phyloP scores from a whole-genome alignment of 1,140 invertebrate species.

The Teleopsis dalmanni region DNA sequence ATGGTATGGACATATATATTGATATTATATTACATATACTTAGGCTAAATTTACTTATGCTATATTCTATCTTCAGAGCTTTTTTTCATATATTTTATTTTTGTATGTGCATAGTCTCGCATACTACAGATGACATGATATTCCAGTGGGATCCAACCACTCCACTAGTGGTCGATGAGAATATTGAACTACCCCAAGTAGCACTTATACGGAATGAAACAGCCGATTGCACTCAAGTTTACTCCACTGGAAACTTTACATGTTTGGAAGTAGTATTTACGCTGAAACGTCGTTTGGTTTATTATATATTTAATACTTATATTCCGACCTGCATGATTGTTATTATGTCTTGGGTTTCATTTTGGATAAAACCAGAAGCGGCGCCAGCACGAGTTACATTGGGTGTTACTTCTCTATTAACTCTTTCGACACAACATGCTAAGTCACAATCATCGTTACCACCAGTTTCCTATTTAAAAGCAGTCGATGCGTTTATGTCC shows the following conservation, averaged over 20 bases:
- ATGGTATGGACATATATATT: neutral
- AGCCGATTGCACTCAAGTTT: conserved; percentile 75
- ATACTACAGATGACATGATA: conserved; percentile 83
- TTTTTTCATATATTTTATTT: neutral
- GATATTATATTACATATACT: neutral
- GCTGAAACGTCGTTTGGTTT: conserved; percentile 73
- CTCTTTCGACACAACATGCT: conserved; percentile 83
- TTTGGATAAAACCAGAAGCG: conserved; percentile 88
- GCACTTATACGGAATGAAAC: conserved; percentile 76
- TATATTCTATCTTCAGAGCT: too few species aligned
- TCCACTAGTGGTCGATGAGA: conserved; percentile 80
- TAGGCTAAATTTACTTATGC: too few species aligned
- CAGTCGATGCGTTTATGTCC: conserved; percentile 86
- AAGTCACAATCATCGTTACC: conserved; percentile 82
- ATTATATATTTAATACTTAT: conserved; percentile 83
- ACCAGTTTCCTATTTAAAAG: conserved; percentile 83
- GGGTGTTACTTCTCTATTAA: conserved; percentile 82
- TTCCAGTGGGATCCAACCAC: conserved; percentile 86
- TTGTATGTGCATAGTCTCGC: conserved; percentile 59
- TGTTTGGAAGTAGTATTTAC: conserved; percentile 81
- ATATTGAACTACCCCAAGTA: conserved; percentile 79
- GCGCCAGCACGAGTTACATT: conserved; percentile 82
- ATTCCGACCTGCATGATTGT: conserved; percentile 81
- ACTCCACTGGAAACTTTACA: conserved; percentile 72
- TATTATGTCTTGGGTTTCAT: conserved; percentile 89